Evolutionary conservation across 2,113 vertebrate species (phyloP).

Genomic region (Mugil cephalus): DNA sequence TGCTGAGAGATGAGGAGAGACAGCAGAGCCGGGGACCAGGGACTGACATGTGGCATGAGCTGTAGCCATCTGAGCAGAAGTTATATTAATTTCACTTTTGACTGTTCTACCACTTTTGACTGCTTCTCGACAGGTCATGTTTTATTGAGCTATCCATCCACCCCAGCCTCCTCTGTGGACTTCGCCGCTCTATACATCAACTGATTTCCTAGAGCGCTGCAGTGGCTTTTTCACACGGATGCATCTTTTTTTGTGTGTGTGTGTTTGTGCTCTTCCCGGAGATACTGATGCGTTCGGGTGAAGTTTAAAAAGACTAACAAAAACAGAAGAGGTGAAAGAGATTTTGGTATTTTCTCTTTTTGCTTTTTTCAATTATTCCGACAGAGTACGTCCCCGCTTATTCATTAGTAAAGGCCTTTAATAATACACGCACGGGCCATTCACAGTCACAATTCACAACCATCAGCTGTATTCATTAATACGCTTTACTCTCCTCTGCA

Average conservation of each 20-base stretch:
- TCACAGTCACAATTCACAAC: conserved; percentile 3
- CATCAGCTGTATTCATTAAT: background rate
- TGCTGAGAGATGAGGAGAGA: conserved; percentile 2
- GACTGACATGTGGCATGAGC: background rate
- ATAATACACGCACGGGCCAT: conserved; percentile 26
- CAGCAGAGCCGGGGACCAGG: background rate
- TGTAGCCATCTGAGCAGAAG: background rate
- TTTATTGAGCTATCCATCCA: background rate
- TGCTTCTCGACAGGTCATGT: background rate
- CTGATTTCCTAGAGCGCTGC: background rate
- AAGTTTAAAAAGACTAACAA: conserved; percentile 1
- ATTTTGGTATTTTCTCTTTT: conserved; percentile 15
- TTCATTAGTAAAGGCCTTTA: conserved; percentile 30
- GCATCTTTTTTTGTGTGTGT: too few relatives aligned
- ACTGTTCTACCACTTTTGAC: too few relatives aligned
- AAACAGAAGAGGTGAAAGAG: conserved; percentile 24
- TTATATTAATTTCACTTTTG: too few relatives aligned
- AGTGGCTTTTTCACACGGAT: too few relatives aligned
- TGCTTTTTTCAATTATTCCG: conserved; percentile 19
- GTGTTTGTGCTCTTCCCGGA: too few relatives aligned
- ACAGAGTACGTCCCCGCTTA: conserved; percentile 4
- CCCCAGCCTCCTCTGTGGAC: background rate
- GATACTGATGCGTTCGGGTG: background rate
- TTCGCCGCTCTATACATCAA: background rate
- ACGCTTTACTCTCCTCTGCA: background rate